Evolutionary conservation across 1,140 invertebrate species (phyloP), one percentile per base, ranked within the genome.

Genomic region (Mactra quadrangularis): DNA sequence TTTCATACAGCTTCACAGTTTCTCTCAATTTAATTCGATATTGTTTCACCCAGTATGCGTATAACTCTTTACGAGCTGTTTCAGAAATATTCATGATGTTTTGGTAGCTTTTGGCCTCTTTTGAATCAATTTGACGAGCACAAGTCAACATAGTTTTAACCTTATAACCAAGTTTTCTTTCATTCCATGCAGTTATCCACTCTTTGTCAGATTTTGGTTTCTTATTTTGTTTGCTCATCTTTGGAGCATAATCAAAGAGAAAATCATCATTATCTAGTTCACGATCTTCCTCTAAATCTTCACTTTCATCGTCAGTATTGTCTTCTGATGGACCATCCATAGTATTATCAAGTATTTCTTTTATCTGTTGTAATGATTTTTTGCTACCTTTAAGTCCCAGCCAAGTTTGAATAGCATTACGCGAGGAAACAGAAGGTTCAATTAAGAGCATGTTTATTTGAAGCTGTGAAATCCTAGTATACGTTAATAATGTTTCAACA

Each of bases 21-120:
- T 53, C 41, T 75, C 41, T 64, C 47, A 75, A 45, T 38, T 22
- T 0, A 45, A 1, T 29, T 4, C 78, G 71, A 78, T 89, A 86
- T n/a, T 74, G 79, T 22, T 70, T 35, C n/a, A 89, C 33, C 92
- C 92, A 93, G 41, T 82, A 89, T 29, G 84, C 60, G 70, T 92
- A 93, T 29, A 93, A 85, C 11, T 85, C 45, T 87, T 89, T 91
- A 27, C 93, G 78, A 1, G 88, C 19, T 22, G 50, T 66, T 15
- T 55, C 31, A 27, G 70, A 33, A 22, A 83, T 64, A 35, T 27
- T 41, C 38, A 11, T 90, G 7, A 93, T 60, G 84, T 91, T 33
- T 86, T 33, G 15, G 82, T 55, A 29, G 83, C 68, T 31, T 72
- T 78, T 0, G 93, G 88, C 88, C 92, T 91, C 6, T 53, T 27